Base-by-base conservation (phyloP, 2,888 invertebrate species). In the Anorthoa munda region DNA sequence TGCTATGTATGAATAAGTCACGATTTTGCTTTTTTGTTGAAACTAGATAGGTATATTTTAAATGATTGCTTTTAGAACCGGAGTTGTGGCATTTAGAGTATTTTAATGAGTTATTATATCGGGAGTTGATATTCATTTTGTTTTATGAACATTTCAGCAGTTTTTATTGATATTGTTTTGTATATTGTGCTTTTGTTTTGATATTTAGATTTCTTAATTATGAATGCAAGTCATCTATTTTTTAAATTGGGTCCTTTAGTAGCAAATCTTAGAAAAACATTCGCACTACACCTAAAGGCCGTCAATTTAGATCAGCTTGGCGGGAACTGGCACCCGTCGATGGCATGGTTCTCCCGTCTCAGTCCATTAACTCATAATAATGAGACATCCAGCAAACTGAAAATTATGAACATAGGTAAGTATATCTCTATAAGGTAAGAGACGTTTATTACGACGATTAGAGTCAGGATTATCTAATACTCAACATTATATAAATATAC, bases 1-100 rank as follows among this genome's bases (percentile, higher is more conserved):
- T 89, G 92, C 92, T 88, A 91, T 89, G 92, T 93, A 94, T 95
- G 94, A 94, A 95, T 95, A 94, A 95, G 95, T 95, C 95, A 95
- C 95, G 95, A 95, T 93, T 92, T 90, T 72, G 91, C 94, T 95
- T 95, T 95, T 95, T 94, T 87, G 82, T 79, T 81, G 79, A 50
- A 77, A 76, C 78, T 86, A 86, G 86, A 92, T 92, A 89, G 82
- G 77, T 81, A 83, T 88, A 85, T 86, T 83, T 86, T 84, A 84
- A 84, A 84, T 86, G 81, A 82, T 80, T 85, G 84, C 78, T 81
- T 83, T 83, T 87, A 85, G 79, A 83, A 84, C 82, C 72, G 77
- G 83, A 84, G 79, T 81, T 84, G 79, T 74, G 77, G 80, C 79
- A 84, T 86, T 87, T 87, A 60, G 70, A 78, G 78, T 77, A 83